Conservation (phyloP, 2,888 invertebrate genomes). For the Atherix ibis region DNA sequence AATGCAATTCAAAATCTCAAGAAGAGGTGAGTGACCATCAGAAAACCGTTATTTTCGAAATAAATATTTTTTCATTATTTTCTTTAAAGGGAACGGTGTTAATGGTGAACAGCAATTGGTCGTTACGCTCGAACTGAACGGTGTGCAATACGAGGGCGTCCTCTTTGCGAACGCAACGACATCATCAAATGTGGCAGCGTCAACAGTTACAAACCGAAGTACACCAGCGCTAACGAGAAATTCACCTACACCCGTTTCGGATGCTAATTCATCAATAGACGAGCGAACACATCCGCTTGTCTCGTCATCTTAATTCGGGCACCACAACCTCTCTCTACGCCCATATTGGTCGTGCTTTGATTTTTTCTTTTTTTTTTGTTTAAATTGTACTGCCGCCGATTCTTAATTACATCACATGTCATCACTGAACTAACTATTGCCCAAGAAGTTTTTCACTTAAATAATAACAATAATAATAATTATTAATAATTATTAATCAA, state of each 20-base stretch:
- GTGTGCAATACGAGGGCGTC: slow-evolving; percentile 88
- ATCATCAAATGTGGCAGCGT: slow-evolving; percentile 9
- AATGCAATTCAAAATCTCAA: slow-evolving; percentile 64
- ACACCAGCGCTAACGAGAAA: too few species aligned
- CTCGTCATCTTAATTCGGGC: too few species aligned
- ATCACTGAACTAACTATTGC: too few species aligned
- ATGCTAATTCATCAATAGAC: slow-evolving; percentile 8
- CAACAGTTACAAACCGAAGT: slow-evolving; percentile 7
- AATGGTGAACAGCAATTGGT: slow-evolving; percentile 78
- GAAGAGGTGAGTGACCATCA: slow-evolving; percentile 48
- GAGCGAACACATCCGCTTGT: slow-evolving; percentile 11
- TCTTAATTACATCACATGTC: too few species aligned
- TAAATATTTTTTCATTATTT: background rate
- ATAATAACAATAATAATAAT: too few species aligned
- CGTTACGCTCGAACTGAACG: slow-evolving; percentile 93
- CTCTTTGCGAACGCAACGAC: slow-evolving; percentile 46
- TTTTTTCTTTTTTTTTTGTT: too few species aligned
- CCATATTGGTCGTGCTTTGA: too few species aligned
- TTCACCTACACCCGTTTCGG: too few species aligned
- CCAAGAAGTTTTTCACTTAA: too few species aligned
- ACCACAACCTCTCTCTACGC: too few species aligned
- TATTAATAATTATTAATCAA: too few species aligned
- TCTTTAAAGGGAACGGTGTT: slow-evolving; percentile 70
- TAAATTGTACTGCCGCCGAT: too few species aligned
- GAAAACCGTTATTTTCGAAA: background rate